Base-by-base conservation (phyloP, 2,797 vertebrate species). In the Lepilemur septentrionalis region DNA sequence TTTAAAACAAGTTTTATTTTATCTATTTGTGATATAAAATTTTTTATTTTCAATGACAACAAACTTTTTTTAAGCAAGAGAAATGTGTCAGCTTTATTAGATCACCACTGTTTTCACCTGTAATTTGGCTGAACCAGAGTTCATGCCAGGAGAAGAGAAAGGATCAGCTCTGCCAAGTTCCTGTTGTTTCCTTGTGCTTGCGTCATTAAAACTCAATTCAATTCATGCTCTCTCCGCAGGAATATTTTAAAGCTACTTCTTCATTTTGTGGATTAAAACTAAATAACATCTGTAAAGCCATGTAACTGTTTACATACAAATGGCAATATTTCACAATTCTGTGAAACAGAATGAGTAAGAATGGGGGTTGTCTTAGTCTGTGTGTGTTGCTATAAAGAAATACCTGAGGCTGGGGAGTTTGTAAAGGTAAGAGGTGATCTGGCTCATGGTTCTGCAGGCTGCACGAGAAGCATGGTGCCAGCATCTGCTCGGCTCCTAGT, bases 181-280 rank as follows among this genome's bases (percentile, higher is more conserved):
- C 80, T 57, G 3, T 43, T 43, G 17, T 73, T 63, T 61, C 52
- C 65, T 80, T 88, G 43, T 78, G 4, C 35, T 52, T 86, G 2
- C 13, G 13, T 94, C 85, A 86, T 95, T 93, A 91, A 91, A 89
- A 83, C 94, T 92, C 85, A 48, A 38, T 65, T 83, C 35, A 91
- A 79, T 46, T 85, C 63, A 72, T 48, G 7, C 11, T 67, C 52
- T 96, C 38, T 70, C 78, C 80, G 15, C 25, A 84, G 63, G 50
- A 91, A 89, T 95, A 91, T 93, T 88, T 96, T 96, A 92, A 96
- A 95, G 57, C 38, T 48, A 69, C n/a, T n/a, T 86, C 50, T 95
- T 95, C 69, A 63, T 92, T 82, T 93, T 69, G 43, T 86, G 83
- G 50, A 89, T 96, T 90, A 97, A 93, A 94, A 79, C 48, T 69